phyloP scores from a whole-genome alignment of 2,113 vertebrate species.

The Elephantulus edwardii region DNA sequence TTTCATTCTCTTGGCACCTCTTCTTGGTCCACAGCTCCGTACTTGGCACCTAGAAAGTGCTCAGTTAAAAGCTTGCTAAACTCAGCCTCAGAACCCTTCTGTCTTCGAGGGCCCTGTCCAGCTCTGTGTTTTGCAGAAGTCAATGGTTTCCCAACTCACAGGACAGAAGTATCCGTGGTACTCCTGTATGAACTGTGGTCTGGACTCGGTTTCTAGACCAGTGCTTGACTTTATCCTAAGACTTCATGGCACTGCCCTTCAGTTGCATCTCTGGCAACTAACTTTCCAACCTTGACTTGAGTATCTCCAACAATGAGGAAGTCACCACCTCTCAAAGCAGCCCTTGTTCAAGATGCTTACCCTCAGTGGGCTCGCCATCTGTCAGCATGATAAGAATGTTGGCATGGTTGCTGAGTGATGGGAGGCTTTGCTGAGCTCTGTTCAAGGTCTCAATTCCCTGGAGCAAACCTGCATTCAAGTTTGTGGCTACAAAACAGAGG shows the following conservation, averaged over 20 bases:
- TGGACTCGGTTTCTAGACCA: not conserved
- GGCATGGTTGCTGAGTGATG: constrained; percentile 82
- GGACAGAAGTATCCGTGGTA: not conserved
- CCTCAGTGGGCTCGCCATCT: constrained; percentile 92
- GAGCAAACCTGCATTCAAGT: constrained; percentile 90
- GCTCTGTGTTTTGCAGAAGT: not conserved
- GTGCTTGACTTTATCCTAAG: not conserved
- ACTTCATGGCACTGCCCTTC: not conserved
- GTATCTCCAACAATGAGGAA: not conserved
- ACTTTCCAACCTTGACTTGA: not conserved
- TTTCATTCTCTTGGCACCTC: not conserved
- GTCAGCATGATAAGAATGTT: constrained; percentile 95
- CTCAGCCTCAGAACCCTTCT: not conserved
- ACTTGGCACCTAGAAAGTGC: not conserved
- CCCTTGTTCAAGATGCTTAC: constrained; percentile 74
- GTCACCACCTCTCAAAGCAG: not conserved
- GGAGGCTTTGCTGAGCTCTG: constrained; percentile 67
- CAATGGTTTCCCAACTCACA: not conserved
- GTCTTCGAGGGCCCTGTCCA: not conserved
- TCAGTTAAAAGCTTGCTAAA: constrained; percentile 13
- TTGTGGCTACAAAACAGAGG: constrained; percentile 86
- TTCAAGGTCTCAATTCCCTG: constrained; percentile 89
- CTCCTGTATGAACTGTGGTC: not conserved
- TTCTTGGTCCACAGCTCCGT: not conserved
- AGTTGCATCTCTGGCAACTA: not conserved